Base-by-base conservation (phyloP, 2,113 vertebrate genomes). In the Phyllostomus discolor region DNA sequence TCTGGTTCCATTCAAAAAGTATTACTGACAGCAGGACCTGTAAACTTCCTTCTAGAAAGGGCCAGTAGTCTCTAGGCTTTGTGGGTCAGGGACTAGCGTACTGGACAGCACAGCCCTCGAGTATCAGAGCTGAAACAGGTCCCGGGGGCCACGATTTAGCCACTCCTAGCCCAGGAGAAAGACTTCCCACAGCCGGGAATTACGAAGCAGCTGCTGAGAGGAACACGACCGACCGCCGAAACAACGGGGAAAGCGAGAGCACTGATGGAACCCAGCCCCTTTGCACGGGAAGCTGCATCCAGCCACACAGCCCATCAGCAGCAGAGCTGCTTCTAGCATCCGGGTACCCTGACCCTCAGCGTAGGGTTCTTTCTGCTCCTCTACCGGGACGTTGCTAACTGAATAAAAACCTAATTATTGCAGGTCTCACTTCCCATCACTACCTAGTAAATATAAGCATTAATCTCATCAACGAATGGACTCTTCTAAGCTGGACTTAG, bases 201-300 rank as follows among this genome's bases (percentile, higher is more conserved):
- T 12, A 52, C 5, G 35, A 57, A 86, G 10, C 50, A 35, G 72
- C 31, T 31, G 22, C 73, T 19, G 12, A 17, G 43, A 48, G 72
- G 26, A 75, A 19, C 1, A 19, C 43, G 2, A 17, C 14, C 43
- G 2, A 17, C 14, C 15, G 20, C n/a, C 1, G 59, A 1, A 0
- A 41, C 33, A 14, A 73, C 4, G 41, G 7, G 38, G 15, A 33
- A 64, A 75, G 38, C 19, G 35, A 59, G 78, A 46, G 35, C 64
- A 31, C 67, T 16, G 24, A 50, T 17, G 33, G 43, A 62, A 64
- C 50, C 69, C 66, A 38, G 46, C 20, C 48, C 15, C 54, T 70
- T 38, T 62, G 5, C 67, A 83, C 46, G 33, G 28, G 33, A 48
- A 16, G 31, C 14, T 91, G 59, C 54, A 70, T n/a, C 28, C 33